A percentile compares a stretch with the other conserved stretches of the same genome.
Evolutionary conservation across 2,113 vertebrate species (phyloP).

Genomic region (Callospermophilus lateralis): DNA sequence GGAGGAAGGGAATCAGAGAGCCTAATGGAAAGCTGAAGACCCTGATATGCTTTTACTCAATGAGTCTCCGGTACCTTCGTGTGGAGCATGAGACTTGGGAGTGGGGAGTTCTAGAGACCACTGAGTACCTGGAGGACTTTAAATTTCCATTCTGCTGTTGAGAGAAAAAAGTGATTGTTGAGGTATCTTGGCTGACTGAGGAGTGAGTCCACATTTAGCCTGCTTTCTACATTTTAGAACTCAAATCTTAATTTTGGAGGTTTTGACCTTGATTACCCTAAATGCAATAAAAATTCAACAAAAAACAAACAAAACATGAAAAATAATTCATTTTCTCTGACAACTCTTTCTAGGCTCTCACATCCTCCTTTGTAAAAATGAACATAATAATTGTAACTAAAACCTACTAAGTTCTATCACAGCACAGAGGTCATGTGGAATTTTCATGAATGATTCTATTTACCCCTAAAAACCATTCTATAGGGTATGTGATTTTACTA

Average conservation of each 20-base stretch:
- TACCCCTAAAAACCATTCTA: background rate
- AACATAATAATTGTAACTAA: background rate
- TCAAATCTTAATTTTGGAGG: background rate
- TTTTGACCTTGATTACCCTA: background rate
- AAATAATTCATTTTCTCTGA: background rate
- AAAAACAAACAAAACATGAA: background rate
- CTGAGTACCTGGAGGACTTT: background rate
- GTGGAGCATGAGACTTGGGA: background rate
- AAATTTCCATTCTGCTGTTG: background rate
- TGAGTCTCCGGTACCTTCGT: background rate
- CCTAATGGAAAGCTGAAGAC: background rate
- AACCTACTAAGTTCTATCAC: background rate
- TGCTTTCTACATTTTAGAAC: background rate
- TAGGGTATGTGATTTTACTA: background rate
- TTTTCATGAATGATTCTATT: background rate
- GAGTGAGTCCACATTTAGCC: background rate
- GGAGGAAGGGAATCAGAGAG: background rate
- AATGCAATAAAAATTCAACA: slow-evolving; percentile 3
- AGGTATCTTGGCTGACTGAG: background rate
- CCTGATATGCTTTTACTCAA: background rate
- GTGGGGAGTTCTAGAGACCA: background rate
- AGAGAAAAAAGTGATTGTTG: background rate
- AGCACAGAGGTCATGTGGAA: background rate
- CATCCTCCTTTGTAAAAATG: background rate
- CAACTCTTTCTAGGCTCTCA: background rate